Conservation (phyloP, 2,888 invertebrate species). For the Alsophila aescularia region DNA sequence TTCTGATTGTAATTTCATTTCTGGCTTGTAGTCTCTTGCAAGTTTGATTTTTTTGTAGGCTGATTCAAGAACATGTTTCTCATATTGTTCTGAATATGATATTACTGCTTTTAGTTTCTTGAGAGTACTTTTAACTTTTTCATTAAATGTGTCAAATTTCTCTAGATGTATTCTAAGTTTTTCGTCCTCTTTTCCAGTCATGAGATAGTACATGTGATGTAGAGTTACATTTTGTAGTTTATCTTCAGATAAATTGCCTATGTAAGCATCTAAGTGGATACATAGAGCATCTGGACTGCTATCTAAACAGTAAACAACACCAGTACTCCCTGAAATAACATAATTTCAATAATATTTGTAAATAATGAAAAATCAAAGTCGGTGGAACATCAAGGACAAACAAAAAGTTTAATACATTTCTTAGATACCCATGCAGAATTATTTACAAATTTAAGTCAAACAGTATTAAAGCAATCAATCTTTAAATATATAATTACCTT, state of each 20-base stretch:
- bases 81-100: slow-evolving; percentile 49
- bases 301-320: slow-evolving; percentile 58
- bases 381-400: background rate
- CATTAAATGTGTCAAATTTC: slow-evolving; percentile 38
- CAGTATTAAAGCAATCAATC: too few relatives aligned
- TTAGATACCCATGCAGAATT: too few relatives aligned
- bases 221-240: slow-evolving; percentile 50
- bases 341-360: too few relatives aligned
- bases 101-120: slow-evolving; percentile 34
- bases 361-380: too few relatives aligned
- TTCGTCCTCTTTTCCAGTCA: slow-evolving; percentile 37
- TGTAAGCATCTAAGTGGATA: slow-evolving; percentile 47
- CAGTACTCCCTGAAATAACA: slow-evolving; percentile 58
- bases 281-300: slow-evolving; percentile 59
- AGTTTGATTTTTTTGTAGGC: slow-evolving; percentile 49
- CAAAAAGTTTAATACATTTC: too few relatives aligned
- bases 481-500: slow-evolving; percentile 52
- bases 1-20: slow-evolving; percentile 51
- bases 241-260: slow-evolving; percentile 45
- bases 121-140: slow-evolving; percentile 46
- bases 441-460: too few relatives aligned
- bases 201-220: slow-evolving; percentile 45
- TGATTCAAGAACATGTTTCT: slow-evolving; percentile 42
- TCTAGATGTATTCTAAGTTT: slow-evolving; percentile 39
- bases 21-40: slow-evolving; percentile 49